Conservation (phyloP, 2,113 vertebrate genomes). For the Eptatretus burgeri region DNA sequence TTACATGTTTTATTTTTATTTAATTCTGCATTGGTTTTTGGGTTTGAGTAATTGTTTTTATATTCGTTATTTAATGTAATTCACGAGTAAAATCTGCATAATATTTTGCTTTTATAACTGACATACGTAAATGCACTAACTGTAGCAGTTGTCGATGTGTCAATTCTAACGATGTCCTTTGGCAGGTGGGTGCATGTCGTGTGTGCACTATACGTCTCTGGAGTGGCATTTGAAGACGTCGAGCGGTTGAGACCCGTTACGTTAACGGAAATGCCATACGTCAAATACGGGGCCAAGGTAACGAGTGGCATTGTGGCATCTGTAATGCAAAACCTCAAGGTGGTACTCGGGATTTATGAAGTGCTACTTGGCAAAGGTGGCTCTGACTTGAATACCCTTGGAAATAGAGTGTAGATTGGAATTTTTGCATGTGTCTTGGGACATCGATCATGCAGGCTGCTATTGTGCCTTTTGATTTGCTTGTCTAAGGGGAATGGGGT, state of each 20-base stretch:
- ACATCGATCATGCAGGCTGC: too few species aligned
- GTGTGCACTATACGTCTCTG: constrained; percentile 85
- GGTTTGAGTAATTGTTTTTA: too few species aligned
- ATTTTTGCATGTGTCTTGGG: too few species aligned
- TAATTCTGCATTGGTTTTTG: too few species aligned
- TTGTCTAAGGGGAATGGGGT: too few species aligned
- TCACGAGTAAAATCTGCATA: too few species aligned
- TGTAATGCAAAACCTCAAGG: not conserved
- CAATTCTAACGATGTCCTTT: constrained; percentile 7
- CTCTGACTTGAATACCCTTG: not conserved
- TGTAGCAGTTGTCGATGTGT: too few species aligned
- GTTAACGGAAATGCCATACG: constrained; percentile 96
- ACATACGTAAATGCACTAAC: too few species aligned
- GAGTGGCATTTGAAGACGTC: constrained; percentile 92
- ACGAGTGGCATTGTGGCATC: constrained; percentile 11
- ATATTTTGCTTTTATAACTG: too few species aligned
- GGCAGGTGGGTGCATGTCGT: constrained; percentile 92
- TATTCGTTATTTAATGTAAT: too few species aligned
- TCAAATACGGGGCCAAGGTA: constrained; percentile 91
- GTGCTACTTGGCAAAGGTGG: not conserved
- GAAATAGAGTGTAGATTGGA: not conserved
- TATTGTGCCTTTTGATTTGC: too few species aligned
- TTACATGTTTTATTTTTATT: too few species aligned
- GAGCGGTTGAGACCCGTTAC: constrained; percentile 84
- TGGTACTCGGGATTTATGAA: not conserved